Evolutionary conservation across 2,797 vertebrate genomes (phyloP).

Genomic region (Pantherophis vulpinus): DNA sequence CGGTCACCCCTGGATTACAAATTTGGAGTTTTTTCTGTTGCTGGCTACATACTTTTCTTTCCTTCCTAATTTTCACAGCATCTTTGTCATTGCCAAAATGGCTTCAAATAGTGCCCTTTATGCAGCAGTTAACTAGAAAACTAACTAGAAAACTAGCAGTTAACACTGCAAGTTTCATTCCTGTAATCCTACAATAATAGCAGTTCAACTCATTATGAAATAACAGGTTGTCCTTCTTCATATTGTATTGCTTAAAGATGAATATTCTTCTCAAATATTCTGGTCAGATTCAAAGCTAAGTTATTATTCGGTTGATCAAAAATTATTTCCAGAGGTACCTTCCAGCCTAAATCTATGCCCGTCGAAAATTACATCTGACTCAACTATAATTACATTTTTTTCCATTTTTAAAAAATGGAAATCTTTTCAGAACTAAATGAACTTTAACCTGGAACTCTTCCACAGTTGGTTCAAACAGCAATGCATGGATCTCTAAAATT

Average conservation of each 20-base stretch:
- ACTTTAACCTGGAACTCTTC: slow-evolving; percentile 78
- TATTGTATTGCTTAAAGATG: background rate
- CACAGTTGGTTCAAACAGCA: slow-evolving; percentile 78
- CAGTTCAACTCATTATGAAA: background rate
- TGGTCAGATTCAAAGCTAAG: background rate
- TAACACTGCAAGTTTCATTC: background rate
- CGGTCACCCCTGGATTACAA: background rate
- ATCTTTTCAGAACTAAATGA: background rate
- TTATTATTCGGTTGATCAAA: background rate
- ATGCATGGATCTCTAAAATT: slow-evolving; percentile 71
- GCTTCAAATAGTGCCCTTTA: background rate
- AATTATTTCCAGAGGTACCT: background rate
- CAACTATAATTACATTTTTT: background rate
- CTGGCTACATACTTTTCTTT: background rate
- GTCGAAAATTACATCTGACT: background rate
- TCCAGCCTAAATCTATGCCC: background rate
- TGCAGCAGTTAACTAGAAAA: background rate
- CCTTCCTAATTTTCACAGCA: background rate
- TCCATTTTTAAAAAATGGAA: background rate
- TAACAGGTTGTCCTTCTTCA: background rate
- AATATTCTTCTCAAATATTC: background rate
- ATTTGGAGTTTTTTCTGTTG: background rate
- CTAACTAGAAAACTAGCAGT: background rate
- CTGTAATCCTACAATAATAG: background rate
- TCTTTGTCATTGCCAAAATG: background rate